phyloP scores from a whole-genome alignment of 2,113 vertebrate genomes.

The Sus scrofa region DNA sequence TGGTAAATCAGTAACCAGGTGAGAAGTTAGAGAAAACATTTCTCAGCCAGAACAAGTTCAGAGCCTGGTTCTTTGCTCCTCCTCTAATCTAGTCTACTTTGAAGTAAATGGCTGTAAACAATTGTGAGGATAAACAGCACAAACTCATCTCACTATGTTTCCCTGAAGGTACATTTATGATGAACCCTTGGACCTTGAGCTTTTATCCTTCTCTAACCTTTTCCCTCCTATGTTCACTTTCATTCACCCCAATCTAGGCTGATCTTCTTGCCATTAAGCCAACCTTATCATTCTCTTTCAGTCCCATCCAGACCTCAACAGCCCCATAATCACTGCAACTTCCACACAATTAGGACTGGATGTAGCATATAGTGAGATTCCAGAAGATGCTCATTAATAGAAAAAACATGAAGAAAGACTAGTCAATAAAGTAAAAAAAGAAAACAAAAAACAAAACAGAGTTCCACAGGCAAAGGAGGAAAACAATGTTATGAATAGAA shows the following conservation, averaged over 20 bases:
- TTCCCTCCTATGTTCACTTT: background rate
- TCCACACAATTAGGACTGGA: background rate
- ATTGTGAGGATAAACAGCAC: background rate
- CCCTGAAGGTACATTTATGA: background rate
- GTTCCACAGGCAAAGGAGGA: background rate
- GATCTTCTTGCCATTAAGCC: background rate
- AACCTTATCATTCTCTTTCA: background rate
- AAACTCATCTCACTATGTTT: background rate
- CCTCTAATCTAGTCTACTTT: background rate
- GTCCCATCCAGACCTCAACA: background rate
- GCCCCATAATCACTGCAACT: background rate
- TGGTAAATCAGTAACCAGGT: conserved; percentile 33
- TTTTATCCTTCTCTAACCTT: background rate
- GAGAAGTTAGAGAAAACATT: background rate
- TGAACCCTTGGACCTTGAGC: background rate
- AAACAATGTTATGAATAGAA: background rate
- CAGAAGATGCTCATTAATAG: background rate
- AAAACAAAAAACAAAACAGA: too few species aligned
- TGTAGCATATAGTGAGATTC: background rate
- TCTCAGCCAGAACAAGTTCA: background rate
- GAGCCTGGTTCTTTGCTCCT: background rate
- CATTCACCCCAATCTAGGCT: background rate
- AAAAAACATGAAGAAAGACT: background rate
- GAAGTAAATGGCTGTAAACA: background rate
- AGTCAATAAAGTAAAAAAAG: background rate